Evolutionary conservation across 2,888 invertebrate genomes (phyloP), one percentile per base, ranked within the genome.

Genomic region (Cheilosia grossa): DNA sequence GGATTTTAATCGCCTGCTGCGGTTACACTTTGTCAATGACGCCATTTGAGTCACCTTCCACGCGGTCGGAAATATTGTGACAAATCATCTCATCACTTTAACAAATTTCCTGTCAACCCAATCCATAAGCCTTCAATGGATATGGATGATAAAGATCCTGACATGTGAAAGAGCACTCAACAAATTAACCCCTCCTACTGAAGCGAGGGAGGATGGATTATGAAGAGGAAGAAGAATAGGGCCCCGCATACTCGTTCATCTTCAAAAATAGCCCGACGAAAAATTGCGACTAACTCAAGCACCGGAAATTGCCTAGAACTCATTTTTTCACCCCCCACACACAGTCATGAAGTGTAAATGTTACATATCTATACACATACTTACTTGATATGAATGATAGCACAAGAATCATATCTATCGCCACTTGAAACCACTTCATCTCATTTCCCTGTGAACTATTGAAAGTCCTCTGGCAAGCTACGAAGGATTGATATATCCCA

Each of bases 351-450:
- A 27, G 47, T 47, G 47, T 63, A 33, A 17, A 67, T 58, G 47
- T 24, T 7, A n/a, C 19, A 30, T 10, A 24, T 17, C 30, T n/a
- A 30, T 9, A 24, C 17, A 4, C 4, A 66, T 88, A 91, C 91
- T 91, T 90, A 91, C 91, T 91, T 90, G 91, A 90, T 91, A 91
- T 91, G 90, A 91, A 90, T 91, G 91, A 91, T 91, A 91, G 91
- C 91, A 91, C 91, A 90, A 91, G 91, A 90, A 92, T 91, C 91
- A 91, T 91, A 90, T 91, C 91, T 91, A 91, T 91, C 91, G 91
- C 91, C 90, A 91, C 91, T 91, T 91, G 91, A 91, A 92, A 92
- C 92, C 91, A 92, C 92, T 92, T 92, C 92, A 92, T 92, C 91
- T 92, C 92, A 92, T 92, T 91, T 92, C 92, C 91, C 91, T 91